Conservation (phyloP, 1,140 invertebrate species). For the Heliconius hewitsoni region DNA sequence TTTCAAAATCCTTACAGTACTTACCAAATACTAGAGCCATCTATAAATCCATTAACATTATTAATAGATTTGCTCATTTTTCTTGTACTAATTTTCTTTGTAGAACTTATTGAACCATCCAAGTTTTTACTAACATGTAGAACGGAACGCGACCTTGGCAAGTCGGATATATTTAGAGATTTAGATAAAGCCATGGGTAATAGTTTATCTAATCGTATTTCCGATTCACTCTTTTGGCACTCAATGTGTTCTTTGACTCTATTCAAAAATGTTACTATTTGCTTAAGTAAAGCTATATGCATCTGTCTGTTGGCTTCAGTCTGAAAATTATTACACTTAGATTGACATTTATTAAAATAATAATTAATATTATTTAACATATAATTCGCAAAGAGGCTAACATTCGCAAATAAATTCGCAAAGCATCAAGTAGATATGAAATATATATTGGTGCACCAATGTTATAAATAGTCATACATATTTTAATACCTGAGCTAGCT, state of each 20-base stretch:
- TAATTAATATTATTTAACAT: slow-evolving; percentile 27
- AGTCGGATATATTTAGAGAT: slow-evolving; percentile 76
- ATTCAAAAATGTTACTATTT: slow-evolving; percentile 88
- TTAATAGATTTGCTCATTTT: slow-evolving; percentile 76
- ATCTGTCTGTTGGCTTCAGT: slow-evolving; percentile 89
- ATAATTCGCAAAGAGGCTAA: slow-evolving; percentile 22
- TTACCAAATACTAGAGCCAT: slow-evolving; percentile 64
- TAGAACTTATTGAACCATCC: slow-evolving; percentile 56
- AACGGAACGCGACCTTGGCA: slow-evolving; percentile 72
- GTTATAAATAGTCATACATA: slow-evolving; percentile 7
- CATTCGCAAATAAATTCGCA: slow-evolving; percentile 49
- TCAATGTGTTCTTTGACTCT: slow-evolving; percentile 86
- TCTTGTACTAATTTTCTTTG: slow-evolving; percentile 65
- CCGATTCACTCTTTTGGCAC: slow-evolving; percentile 53
- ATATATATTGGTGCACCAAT: slow-evolving; percentile 58
- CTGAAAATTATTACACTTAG: slow-evolving; percentile 79
- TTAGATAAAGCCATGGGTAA: slow-evolving; percentile 68
- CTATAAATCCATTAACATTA: slow-evolving; percentile 73
- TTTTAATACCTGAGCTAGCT: slow-evolving; percentile 86
- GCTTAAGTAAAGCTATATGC: slow-evolving; percentile 90
- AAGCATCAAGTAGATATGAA: slow-evolving; percentile 17
- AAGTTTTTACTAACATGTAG: slow-evolving; percentile 68
- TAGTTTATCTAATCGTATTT: slow-evolving; percentile 52
- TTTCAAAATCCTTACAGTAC: slow-evolving; percentile 26
- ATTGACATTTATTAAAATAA: slow-evolving; percentile 44